Evolutionary conservation across 2,888 invertebrate genomes (phyloP), one percentile per base, ranked within the genome.

Genomic region (Gari tellinella): DNA sequence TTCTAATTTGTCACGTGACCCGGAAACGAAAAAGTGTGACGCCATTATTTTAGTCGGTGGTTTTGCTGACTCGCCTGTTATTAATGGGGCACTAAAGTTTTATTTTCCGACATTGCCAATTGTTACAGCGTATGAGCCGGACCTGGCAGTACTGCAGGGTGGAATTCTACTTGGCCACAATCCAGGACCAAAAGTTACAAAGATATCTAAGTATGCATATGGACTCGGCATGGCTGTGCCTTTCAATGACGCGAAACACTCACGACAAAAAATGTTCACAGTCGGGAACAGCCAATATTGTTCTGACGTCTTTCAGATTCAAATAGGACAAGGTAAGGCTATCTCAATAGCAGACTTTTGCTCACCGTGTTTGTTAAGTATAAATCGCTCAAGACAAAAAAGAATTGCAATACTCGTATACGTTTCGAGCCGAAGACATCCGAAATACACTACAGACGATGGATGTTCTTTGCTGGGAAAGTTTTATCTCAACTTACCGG

Each of bases 181-280:
- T 40, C 66, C 72, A 5, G 67, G 46, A 1, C 64, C 82, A 1
- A 62, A 63, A 10, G 43, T 80, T 8, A 46, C 66, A 21, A 53
- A 72, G 40, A 72, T 41, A 21, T 58, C 78, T 21, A 73, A 61
- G 49, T 76, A 65, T 37, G 72, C 82, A 0, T 75, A 74, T 46
- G 84, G 84, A 14, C 68, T 82, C 7, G 80, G 81, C 23, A 82
- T 81, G 60, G 80, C 84, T 2, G 74, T 81, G 55, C 82, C 82
- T 15, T 84, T 76, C 46, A 57, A 78, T 37, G 68, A 72, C 14
- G 62, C 63, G 17, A 55, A 52, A 31, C 80, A 84, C 46, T 68
- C 69, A 2, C 60, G 62, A 17, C 75, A 82, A 17, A 84, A 84
- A 49, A 23, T 65, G 37, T 79, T 79, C 37, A 43, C 63, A 8